phyloP scores from a whole-genome alignment of 2,113 vertebrate species.

The Pterocles burchelli region DNA sequence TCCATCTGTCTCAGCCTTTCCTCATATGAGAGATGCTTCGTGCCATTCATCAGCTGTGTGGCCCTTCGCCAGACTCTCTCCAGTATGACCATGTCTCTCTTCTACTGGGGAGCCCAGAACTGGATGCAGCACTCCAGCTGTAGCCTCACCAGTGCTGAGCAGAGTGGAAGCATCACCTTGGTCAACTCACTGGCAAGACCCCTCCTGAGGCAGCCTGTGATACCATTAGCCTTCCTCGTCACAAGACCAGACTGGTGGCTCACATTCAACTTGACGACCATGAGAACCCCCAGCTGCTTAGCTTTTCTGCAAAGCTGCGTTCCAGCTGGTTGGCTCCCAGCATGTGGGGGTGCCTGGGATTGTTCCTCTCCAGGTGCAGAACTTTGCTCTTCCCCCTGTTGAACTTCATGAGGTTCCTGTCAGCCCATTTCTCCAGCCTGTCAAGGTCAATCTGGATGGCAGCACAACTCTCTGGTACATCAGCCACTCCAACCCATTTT shows the following conservation, averaged over 20 bases:
- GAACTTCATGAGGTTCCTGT: background rate
- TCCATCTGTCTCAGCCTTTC: background rate
- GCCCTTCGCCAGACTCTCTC: too few species aligned
- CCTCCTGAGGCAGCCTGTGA: background rate
- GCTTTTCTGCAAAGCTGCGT: background rate
- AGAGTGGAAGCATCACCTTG: background rate
- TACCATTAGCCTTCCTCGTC: background rate
- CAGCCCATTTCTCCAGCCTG: too few species aligned
- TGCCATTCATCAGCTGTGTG: too few species aligned
- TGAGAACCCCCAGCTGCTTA: background rate
- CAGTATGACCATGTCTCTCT: too few species aligned
- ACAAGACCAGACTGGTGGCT: background rate
- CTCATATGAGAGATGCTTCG: background rate
- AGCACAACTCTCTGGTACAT: background rate
- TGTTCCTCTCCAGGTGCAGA: background rate
- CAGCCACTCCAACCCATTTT: background rate
- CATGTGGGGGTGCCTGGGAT: accelerated
- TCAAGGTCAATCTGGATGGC: too few species aligned
- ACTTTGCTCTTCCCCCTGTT: background rate
- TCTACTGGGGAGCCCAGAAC: too few species aligned
- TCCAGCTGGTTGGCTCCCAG: background rate
- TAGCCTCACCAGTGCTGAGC: background rate
- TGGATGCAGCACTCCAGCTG: too few species aligned
- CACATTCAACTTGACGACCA: background rate
- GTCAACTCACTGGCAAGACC: accelerated